Conservation (phyloP, 2,113 vertebrate species). For the Melanostigma gelatinosum region DNA sequence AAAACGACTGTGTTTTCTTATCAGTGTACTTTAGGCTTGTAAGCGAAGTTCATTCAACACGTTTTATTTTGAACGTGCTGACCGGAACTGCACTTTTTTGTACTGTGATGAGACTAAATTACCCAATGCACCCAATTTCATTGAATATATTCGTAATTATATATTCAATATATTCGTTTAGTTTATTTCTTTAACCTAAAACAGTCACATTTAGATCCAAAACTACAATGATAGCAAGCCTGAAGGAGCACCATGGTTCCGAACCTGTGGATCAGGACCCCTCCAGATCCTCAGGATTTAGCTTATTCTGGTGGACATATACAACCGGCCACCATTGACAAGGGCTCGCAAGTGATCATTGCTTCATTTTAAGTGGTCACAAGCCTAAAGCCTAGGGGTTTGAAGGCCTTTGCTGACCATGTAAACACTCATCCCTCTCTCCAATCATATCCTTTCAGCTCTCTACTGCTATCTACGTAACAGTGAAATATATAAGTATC, state of each 20-base stretch:
- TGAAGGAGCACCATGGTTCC: not conserved
- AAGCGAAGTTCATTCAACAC: not conserved
- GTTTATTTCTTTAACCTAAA: not conserved
- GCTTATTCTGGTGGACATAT: not conserved
- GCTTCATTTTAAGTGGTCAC: not conserved
- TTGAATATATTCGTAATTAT: not conserved
- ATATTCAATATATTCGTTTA: too few species aligned
- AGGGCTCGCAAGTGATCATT: not conserved
- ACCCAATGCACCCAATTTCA: not conserved
- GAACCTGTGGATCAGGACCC: not conserved
- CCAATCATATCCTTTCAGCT: not conserved
- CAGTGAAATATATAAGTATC: not conserved
- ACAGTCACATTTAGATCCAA: not conserved
- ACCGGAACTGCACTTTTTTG: not conserved
- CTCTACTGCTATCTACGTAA: not conserved
- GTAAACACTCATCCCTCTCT: not conserved
- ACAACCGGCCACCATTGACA: not conserved
- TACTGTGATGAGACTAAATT: not conserved
- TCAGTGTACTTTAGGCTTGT: not conserved
- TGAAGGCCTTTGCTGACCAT: not conserved
- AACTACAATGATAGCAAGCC: not conserved
- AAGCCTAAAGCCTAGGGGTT: not conserved
- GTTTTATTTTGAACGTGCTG: constrained; percentile 8
- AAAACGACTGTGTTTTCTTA: not conserved
- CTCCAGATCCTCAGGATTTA: not conserved